Evolutionary conservation across 2,888 invertebrate genomes (phyloP).

Genomic region (Torymus auratus): DNA sequence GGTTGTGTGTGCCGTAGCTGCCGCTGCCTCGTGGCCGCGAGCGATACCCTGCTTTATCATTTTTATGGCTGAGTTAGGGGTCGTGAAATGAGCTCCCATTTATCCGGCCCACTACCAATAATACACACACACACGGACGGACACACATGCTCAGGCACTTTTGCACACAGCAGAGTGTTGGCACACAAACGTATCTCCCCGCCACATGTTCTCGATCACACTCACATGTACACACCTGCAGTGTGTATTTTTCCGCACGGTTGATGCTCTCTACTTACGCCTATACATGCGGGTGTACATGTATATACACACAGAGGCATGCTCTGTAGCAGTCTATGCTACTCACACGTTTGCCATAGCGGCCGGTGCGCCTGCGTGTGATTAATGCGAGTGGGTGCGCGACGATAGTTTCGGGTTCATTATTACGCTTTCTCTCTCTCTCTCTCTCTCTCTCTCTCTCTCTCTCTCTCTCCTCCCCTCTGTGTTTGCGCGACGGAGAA

Average conservation of each 20-base stretch:
- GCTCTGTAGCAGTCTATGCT: too few species aligned
- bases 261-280: not conserved
- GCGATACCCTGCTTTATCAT: constrained; percentile 74
- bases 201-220: not conserved
- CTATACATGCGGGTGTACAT: not conserved
- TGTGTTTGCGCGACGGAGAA: not conserved
- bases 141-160: not conserved
- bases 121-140: constrained; percentile 67
- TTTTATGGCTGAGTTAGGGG: constrained; percentile 72
- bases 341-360: too few species aligned
- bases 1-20: constrained; percentile 58
- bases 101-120: constrained; percentile 69
- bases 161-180: not conserved
- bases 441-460: too few species aligned
- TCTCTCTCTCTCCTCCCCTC: too few species aligned
- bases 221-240: too few species aligned
- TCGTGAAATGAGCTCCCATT: constrained; percentile 72
- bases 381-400: not conserved
- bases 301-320: not conserved
- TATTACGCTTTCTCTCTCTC: not conserved
- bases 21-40: constrained; percentile 49
- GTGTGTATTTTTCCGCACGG: constrained; percentile 22
- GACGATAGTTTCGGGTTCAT: constrained; percentile 29
- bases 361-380: not conserved
- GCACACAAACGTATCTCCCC: not conserved